Evolutionary conservation across 2,888 invertebrate species (phyloP), one percentile per base, ranked within the genome.

Genomic region (Actias luna): DNA sequence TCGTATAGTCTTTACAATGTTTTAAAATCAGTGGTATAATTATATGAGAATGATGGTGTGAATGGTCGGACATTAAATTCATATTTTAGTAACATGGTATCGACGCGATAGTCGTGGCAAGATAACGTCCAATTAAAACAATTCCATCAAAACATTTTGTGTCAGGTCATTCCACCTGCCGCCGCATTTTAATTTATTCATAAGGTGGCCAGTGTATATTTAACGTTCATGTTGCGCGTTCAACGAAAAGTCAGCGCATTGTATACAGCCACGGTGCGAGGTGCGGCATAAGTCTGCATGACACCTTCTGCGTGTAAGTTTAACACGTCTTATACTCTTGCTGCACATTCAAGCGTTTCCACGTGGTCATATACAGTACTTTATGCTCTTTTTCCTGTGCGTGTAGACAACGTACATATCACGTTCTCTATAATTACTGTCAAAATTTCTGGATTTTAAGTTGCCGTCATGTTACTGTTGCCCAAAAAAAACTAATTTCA

Each of bases 141-240:
- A 92, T 91, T 92, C 91, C 87, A 90, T 92, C 92, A 92, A 90
- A 92, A 92, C 85, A 90, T 91, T 91, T 90, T 91, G 88, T 91
- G 92, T 89, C 85, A 89, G 92, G 91, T 92, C 92, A 92, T 89
- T 91, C 90, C 92, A 92, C 92, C 91, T 91, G 91, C 91, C 86
- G 81, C 68, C 76, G 72, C 74, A 74, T 80, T 72, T 83, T 92
- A 89, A 92, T 91, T 90, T 90, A 92, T 91, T 91, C 92, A 89
- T 87, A 87, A 89, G 87, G 79, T 84, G 78, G 63, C 65, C 67
- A 71, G 72, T 69, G 68, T 71, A 68, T 73, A 72, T 75, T 72
- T 72, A 74, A 70, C 70, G 70, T 64, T 65, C 58, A 65, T 65
- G 36, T 65, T 62, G 64, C 67, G 64, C 60, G 67, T 69, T 69